Conservation (phyloP, 2,888 invertebrate species). For the Yponomeuta plumbellus region DNA sequence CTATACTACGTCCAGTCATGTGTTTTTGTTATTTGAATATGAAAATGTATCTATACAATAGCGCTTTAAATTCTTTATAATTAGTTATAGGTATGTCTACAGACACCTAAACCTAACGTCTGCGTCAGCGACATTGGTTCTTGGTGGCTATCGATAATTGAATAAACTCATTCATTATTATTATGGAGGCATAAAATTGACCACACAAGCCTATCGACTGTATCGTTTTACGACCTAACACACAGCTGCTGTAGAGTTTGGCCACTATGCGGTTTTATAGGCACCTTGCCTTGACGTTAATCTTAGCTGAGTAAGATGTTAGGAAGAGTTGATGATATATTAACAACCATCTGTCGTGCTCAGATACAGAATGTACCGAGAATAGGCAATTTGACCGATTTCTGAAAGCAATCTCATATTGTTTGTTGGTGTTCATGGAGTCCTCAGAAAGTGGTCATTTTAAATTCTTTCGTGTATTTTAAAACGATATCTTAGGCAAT, state of each 20-base stretch:
- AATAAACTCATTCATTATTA: constrained; percentile 68
- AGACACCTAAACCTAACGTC: neutral
- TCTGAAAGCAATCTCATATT: too few species aligned
- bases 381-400: too few species aligned
- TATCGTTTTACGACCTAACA: constrained; percentile 58
- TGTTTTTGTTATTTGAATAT: too few species aligned
- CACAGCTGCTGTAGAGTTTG: constrained; percentile 46
- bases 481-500: too few species aligned
- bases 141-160: constrained; percentile 53
- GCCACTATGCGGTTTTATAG: neutral
- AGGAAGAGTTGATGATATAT: neutral
- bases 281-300: neutral
- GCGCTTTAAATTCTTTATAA: too few species aligned
- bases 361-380: too few species aligned
- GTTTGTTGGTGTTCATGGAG: too few species aligned
- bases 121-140: neutral
- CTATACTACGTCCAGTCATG: too few species aligned
- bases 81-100: neutral
- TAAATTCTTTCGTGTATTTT: too few species aligned
- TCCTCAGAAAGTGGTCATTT: too few species aligned
- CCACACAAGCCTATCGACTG: constrained; percentile 59
- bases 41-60: too few species aligned
- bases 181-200: constrained; percentile 56
- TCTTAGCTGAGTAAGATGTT: neutral
- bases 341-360: too few species aligned